phyloP scores from a whole-genome alignment of 2,113 vertebrate species.

The Excalfactoria chinensis region DNA sequence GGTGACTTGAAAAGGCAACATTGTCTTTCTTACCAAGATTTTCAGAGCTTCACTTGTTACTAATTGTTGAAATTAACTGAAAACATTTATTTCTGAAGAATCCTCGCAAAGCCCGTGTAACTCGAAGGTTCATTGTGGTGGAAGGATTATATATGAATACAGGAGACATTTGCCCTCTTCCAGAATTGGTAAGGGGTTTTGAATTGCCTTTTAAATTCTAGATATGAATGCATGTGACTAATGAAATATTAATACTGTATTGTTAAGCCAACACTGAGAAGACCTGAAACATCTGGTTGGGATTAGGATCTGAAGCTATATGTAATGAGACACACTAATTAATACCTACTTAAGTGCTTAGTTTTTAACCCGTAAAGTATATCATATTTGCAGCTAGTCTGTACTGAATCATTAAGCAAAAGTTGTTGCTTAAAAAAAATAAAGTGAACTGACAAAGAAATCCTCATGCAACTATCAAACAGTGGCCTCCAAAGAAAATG shows the following conservation, averaged over 20 bases:
- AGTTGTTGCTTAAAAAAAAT: neutral
- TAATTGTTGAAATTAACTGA: neutral
- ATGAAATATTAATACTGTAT: neutral
- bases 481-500: neutral
- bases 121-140: constrained; percentile 90
- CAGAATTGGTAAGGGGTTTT: constrained; percentile 87
- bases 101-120: constrained; percentile 95
- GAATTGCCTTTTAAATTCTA: neutral
- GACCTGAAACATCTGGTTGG: neutral
- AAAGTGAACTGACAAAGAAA: neutral
- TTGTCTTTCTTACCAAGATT: neutral
- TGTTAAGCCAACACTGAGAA: neutral
- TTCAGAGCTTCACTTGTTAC: neutral
- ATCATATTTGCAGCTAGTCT: neutral
- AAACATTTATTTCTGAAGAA: constrained; percentile 74
- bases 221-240: neutral
- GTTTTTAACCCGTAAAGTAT: neutral
- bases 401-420: neutral
- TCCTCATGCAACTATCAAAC: neutral
- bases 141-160: constrained; percentile 96
- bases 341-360: neutral
- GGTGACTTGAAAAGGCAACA: neutral
- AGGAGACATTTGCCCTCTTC: constrained; percentile 92
- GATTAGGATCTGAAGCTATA: neutral
- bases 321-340: neutral